Evolutionary conservation across 1,140 invertebrate genomes (phyloP), one percentile per base, ranked within the genome.

Genomic region (Trichonephila clavipes): DNA sequence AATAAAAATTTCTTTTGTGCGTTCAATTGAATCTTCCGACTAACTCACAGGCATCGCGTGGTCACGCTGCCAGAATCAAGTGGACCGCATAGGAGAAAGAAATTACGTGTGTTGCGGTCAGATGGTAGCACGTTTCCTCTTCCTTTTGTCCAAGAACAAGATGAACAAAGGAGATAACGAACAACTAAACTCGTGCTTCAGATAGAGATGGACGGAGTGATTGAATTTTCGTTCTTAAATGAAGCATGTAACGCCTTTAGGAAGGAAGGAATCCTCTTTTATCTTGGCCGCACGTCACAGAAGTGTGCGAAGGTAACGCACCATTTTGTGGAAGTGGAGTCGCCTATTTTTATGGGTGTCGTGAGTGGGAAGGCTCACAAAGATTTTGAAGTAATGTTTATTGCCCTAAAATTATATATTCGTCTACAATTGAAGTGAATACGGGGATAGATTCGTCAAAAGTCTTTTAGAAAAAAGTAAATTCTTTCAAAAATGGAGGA

Each of bases 141-240:
- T 34, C 28, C 72, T 77, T 77, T 77, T 77, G 72, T 40, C 72
- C 72, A 28, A 77, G 34, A 2, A 12, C 28, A 40, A 77, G 72
- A 40, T 77, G 72, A 40, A 16, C 72, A 34, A 40, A 18, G 1
- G 2, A 40, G 72, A 77, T 77, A 77, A 4, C 7, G 66, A 24
- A 5, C 8, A 69, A 77, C 72, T 34, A 34, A 40, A 77, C 28
- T 77, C 28, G 24, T 19, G 72, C 28, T 34, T 40, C 72, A 19
- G 2, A 19, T 40, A 5, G 14, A 77, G 28, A 77, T 34, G 72
- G 72, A 40, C 72, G 18, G 1, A 16, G 28, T 40, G 34, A 40
- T 77, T 77, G 72, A 77, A 77, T 77, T 77, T 77, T 69, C n/a
- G 21, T 69, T 21, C n/a, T 77, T 28, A 77, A 77, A 34, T 77